Base-by-base conservation (phyloP, 2,797 vertebrate species). In the Danio jaintianensis region DNA sequence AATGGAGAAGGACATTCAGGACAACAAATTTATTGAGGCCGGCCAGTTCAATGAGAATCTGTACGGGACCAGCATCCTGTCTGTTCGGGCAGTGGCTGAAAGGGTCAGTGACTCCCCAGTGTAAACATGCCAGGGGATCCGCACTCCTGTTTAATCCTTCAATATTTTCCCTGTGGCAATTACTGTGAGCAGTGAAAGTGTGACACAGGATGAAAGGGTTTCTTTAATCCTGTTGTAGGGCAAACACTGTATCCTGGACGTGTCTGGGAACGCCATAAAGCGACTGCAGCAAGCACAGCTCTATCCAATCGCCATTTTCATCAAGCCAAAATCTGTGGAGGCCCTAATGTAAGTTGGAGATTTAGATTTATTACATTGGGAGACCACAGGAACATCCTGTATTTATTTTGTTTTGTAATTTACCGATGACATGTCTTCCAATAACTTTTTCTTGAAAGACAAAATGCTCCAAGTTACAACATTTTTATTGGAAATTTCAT, bases 1-100 rank as follows among this genome's bases (percentile, higher is more conserved):
- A 88, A 99, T 99, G 98, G 98, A 99, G 92, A 99, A 98, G 72
- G 98, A 99, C 86, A 99, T 99, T 90, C 98, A 99, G 92, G 98
- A 98, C 88, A 98, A 98, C 91, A 99, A 99, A 89, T 99, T 99
- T 87, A 99, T 99, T 4, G 98, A 99, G 89, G 98, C 97, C 0
- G 98, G 98, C 74, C 97, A 99, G 91, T 99, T 98, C 91, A 99
- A 99, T 0, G 97, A 99, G 90, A 99, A 99, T 83, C 96, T 99
- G 69, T 99, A 99, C 0, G 98, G 98, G 85, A 99, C 98, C 78
- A 98, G 98, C 91, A 96, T 99, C 87, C 94, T 98, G 90, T 99
- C 98, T 4, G 97, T 99, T 87, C 93, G 97, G 86, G 97, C 97
- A 1, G 98, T 99, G 86, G 97, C 98, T 0, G 98, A 99, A 91